Conservation (phyloP, 1,140 invertebrate species). For the Antheraea pernyi region DNA sequence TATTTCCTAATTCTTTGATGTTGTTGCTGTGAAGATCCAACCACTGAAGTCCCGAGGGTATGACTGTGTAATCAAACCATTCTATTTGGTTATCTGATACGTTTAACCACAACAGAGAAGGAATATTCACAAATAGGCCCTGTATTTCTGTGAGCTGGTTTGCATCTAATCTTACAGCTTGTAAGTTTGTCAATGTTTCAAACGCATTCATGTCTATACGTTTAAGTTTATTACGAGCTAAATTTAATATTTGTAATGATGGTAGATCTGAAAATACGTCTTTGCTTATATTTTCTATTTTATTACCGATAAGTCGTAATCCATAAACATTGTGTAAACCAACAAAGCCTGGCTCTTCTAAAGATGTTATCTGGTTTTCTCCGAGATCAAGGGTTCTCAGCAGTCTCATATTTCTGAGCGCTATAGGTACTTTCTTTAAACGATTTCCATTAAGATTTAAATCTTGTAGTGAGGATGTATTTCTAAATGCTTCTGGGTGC, state of each 20-base stretch:
- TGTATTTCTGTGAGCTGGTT: conserved; percentile 92
- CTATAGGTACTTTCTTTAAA: conserved; percentile 88
- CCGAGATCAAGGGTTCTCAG: conserved; percentile 91
- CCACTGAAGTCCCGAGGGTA: conserved; percentile 91
- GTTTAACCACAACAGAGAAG: conserved; percentile 92
- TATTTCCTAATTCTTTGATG: conserved; percentile 89
- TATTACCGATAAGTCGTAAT: conserved; percentile 92
- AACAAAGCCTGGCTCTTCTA: conserved; percentile 89
- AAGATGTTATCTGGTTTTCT: conserved; percentile 88
- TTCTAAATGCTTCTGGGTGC: conserved; percentile 90
- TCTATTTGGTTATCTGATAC: conserved; percentile 94
- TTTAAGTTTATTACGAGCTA: conserved; percentile 91
- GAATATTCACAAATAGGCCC: conserved; percentile 90
- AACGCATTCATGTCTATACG: conserved; percentile 91
- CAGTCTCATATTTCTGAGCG: conserved; percentile 85
- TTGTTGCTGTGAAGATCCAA: conserved; percentile 94
- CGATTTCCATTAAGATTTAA: conserved; percentile 92
- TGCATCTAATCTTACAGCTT: conserved; percentile 92
- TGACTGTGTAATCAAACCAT: conserved; percentile 93
- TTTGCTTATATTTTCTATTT: conserved; percentile 91
- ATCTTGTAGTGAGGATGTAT: conserved; percentile 90
- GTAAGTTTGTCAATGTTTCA: conserved; percentile 87
- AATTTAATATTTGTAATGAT: conserved; percentile 91
- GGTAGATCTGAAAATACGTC: conserved; percentile 90
- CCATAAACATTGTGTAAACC: conserved; percentile 90